Conservation (phyloP, 2,113 vertebrate genomes). For the Nesospiza acunhae region DNA sequence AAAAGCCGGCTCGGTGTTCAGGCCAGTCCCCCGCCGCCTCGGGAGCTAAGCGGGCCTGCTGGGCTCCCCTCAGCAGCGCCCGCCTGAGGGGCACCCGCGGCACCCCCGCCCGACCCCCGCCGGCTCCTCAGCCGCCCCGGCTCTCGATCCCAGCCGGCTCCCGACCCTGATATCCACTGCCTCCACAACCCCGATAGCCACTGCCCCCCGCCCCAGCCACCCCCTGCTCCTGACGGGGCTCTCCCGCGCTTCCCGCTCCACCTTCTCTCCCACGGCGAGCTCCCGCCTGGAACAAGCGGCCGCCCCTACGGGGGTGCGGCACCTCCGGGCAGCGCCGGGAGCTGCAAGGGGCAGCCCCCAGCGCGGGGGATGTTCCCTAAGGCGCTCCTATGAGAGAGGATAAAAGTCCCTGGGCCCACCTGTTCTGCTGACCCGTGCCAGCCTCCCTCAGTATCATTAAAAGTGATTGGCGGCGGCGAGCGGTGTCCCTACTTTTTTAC, state of each 20-base stretch:
- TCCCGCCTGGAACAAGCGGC: background rate
- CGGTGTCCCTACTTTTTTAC: background rate
- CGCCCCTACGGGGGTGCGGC: background rate
- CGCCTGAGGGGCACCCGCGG: background rate
- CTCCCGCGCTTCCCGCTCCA: rapidly evolving
- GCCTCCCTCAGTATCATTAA: background rate
- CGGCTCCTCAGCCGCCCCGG: too few species aligned
- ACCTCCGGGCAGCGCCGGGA: background rate
- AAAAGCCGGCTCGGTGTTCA: background rate
- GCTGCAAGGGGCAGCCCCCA: rapidly evolving
- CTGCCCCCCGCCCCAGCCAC: rapidly evolving
- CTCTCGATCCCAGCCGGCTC: too few species aligned
- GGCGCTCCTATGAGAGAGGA: rapidly evolving
- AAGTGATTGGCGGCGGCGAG: rapidly evolving
- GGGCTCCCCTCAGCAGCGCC: background rate
- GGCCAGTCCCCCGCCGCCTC: background rate
- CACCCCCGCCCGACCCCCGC: background rate
- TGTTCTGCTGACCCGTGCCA: too few species aligned
- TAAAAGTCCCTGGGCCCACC: rapidly evolving
- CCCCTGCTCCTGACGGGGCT: background rate
- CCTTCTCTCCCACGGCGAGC: too few species aligned
- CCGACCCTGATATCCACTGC: background rate
- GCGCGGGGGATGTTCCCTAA: rapidly evolving
- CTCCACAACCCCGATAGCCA: rapidly evolving
- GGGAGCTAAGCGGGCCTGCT: background rate